Evolutionary conservation across 2,797 vertebrate species (phyloP).

Genomic region (Argyrosomus regius): DNA sequence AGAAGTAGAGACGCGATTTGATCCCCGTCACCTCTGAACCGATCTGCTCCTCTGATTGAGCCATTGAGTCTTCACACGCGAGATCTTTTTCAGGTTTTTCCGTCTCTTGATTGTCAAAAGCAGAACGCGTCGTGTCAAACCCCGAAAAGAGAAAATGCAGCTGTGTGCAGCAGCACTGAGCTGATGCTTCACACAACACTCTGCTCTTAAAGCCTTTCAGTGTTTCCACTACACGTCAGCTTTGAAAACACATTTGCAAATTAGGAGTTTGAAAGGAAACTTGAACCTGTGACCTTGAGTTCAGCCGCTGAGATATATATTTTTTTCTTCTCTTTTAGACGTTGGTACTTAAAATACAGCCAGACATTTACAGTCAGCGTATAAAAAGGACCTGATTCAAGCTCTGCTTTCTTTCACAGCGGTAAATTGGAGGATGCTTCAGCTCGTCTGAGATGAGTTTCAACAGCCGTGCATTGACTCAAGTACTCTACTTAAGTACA

Average conservation of each 20-base stretch:
- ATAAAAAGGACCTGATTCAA: constrained; percentile 48
- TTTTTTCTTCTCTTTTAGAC: constrained; percentile 23
- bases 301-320: constrained; percentile 26
- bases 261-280: constrained; percentile 57
- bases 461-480: background rate
- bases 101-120: constrained; percentile 59
- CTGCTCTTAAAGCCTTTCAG: constrained; percentile 57
- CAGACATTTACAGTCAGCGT: constrained; percentile 41
- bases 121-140: constrained; percentile 55
- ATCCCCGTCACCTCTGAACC: constrained; percentile 65
- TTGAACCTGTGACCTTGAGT: constrained; percentile 61
- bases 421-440: constrained; percentile 41
- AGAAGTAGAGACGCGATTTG: constrained; percentile 57
- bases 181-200: constrained; percentile 30
- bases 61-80: constrained; percentile 50
- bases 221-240: constrained; percentile 33
- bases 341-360: constrained; percentile 43
- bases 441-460: constrained; percentile 18
- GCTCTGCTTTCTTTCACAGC: constrained; percentile 19
- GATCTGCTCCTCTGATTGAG: constrained; percentile 65
- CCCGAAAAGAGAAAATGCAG: constrained; percentile 31
- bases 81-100: constrained; percentile 67
- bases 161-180: constrained; percentile 41
- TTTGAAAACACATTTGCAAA: constrained; percentile 51
- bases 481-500: background rate